Evolutionary conservation across 1,140 invertebrate species (phyloP), one percentile per base, ranked within the genome.

Genomic region (Lethocerus indicus): DNA sequence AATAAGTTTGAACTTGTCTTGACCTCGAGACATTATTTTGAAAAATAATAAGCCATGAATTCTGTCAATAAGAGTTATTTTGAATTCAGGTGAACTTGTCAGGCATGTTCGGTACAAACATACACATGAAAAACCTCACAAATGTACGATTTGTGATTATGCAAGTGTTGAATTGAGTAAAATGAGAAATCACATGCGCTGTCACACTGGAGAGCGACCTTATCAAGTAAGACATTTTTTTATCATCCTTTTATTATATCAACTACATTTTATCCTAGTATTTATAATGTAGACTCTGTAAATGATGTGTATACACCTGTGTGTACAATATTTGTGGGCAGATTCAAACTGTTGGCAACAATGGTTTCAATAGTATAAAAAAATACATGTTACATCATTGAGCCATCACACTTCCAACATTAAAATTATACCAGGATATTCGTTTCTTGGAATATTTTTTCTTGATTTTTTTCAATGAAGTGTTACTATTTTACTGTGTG

Each of bases 41-140:
- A 40, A 40, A 18, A 12, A 12, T 40, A 40, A 40, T 6, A 40
- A 40, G 7, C 6, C 12, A 50, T 46, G 21, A 29, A 45, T 48
- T 52, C 44, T 54, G 45, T 57, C 59, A 63, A 21, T 52, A 51
- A n/a, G n/a, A n/a, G n/a, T n/a, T n/a, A 55, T 57, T 25, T 44
- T 46, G 50, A 52, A 27, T 54, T 13, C 60, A 83, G 90, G 91
- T 53, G 91, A 96, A 68, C 69, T 95, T 44, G 86, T 94, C 1
- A 73, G 92, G 26, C 92, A 97, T 63, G 85, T 94, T 4, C 49
- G 55, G 16, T 73, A 73, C 56, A 68, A 67, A 46, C 76, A 79
- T 53, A 78, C 76, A 12, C 74, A 76, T 60, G 76, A 79, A 57
- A 79, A 78, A 58, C 75, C 75, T 25, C 76, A 79, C 59, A 72